A percentile compares a stretch with the other conserved stretches of the same genome.
Evolutionary conservation across 2,888 invertebrate species (phyloP).

Genomic region (Trichopoda pennipes): DNA sequence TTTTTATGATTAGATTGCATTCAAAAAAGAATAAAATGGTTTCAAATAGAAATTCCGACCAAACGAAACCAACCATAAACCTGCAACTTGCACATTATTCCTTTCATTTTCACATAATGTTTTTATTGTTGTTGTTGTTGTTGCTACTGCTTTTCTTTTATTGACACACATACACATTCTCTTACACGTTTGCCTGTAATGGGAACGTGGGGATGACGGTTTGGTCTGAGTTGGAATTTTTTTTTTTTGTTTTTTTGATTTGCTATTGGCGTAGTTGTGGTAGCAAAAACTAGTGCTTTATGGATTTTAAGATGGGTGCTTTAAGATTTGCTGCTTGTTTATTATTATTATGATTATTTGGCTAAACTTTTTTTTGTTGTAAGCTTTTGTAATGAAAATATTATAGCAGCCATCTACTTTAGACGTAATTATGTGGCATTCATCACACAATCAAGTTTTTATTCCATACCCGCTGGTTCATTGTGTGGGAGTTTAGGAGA

Average conservation of each 20-base stretch:
- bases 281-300: background rate
- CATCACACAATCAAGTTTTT: constrained; percentile 34
- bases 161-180: background rate
- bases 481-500: too few relatives aligned
- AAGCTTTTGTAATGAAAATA: constrained; percentile 49
- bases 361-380: constrained; percentile 4
- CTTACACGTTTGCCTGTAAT: background rate
- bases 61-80: constrained; percentile 2
- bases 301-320: background rate
- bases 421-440: constrained; percentile 58
- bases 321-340: constrained; percentile 4
- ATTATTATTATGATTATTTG: constrained; percentile 26
- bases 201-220: background rate
- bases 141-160: background rate
- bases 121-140: background rate
- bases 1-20: constrained; percentile 67
- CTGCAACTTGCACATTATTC: constrained; percentile 34
- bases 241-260: too few relatives aligned
- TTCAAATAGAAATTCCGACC: constrained; percentile 29
- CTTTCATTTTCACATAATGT: constrained; percentile 28
- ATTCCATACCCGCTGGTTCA: background rate
- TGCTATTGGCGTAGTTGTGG: constrained; percentile 2
- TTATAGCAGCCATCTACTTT: constrained; percentile 41
- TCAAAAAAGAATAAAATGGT: constrained; percentile 33
- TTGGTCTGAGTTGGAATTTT: constrained; percentile 23